Conservation (phyloP, 30 jellyfish, hydroid and myxozoan species). For the Nemopilema nomurai region DNA sequence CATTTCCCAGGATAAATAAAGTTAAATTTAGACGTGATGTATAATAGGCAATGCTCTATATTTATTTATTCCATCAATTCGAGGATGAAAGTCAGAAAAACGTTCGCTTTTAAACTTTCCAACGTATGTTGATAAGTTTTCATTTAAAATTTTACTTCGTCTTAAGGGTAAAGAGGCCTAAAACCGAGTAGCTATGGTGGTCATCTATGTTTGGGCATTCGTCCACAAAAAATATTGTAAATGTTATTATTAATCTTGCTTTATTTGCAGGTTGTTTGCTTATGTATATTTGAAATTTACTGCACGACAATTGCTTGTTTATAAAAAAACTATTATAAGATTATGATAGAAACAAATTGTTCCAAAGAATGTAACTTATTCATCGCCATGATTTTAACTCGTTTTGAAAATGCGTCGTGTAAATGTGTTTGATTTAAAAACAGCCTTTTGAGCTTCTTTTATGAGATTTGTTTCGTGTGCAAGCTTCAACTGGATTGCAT, state of each 20-base stretch:
- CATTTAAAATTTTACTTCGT: no score
- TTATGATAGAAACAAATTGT: background rate
- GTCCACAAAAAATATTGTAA: background rate
- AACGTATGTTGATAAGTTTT: no score
- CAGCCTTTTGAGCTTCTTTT: background rate
- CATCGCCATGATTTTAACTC: slow-evolving; percentile 11
- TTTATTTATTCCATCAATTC: no score
- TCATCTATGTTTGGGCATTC: background rate
- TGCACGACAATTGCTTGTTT: slow-evolving; percentile 22
- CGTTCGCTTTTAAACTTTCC: no score
- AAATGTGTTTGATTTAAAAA: slow-evolving; percentile 41
- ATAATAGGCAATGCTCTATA: no score
- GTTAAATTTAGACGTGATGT: no score
- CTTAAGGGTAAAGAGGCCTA: no score
- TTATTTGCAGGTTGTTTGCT: slow-evolving; percentile 9
- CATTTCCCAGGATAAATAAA: no score
- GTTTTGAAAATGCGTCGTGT: slow-evolving; percentile 26
- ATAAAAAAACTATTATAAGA: background rate
- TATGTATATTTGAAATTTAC: background rate
- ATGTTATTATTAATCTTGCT: background rate
- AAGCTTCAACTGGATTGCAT: no score
- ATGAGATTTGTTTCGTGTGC: background rate
- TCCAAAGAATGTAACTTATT: slow-evolving; percentile 18
- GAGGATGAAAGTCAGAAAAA: no score
- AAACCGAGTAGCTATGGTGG: background rate